phyloP scores from a whole-genome alignment of 2,888 invertebrate species.

The Erynnis tages region DNA sequence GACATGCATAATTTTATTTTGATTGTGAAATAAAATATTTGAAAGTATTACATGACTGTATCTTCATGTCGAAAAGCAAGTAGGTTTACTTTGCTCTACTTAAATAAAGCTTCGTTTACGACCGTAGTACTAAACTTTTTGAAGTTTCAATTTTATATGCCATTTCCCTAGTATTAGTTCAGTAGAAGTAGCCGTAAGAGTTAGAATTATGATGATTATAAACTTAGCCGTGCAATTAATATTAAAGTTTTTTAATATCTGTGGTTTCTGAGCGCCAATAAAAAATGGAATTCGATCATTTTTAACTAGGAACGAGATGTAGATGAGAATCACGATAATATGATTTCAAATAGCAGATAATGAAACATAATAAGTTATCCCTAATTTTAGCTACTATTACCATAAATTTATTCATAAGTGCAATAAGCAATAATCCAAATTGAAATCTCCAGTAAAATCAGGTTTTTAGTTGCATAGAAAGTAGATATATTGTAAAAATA shows the following conservation, averaged over 20 bases:
- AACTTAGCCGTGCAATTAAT: slow-evolving; percentile 32
- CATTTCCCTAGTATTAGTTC: slow-evolving; percentile 44
- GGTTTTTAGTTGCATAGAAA: slow-evolving; percentile 30
- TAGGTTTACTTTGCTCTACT: slow-evolving; percentile 16
- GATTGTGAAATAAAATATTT: neutral
- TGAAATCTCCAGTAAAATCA: slow-evolving; percentile 38
- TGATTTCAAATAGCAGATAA: too few species aligned
- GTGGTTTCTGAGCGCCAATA: slow-evolving; percentile 18
- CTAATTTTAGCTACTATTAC: slow-evolving; percentile 13
- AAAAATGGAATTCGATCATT: neutral
- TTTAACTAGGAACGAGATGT: slow-evolving; percentile 10
- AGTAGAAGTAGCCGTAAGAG: slow-evolving; percentile 30
- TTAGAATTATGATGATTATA: slow-evolving; percentile 30
- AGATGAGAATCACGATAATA: slow-evolving; percentile 11
- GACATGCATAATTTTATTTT: neutral
- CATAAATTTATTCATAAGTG: slow-evolving; percentile 40
- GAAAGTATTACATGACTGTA: too few species aligned
- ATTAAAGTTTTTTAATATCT: slow-evolving; percentile 23
- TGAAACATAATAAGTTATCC: slow-evolving; percentile 4
- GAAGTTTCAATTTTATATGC: slow-evolving; percentile 44
- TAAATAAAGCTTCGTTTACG: slow-evolving; percentile 19
- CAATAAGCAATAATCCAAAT: slow-evolving; percentile 54
- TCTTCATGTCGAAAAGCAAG: neutral
- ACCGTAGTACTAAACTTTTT: slow-evolving; percentile 27
- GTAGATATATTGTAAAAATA: slow-evolving; percentile 50